Base-by-base conservation (phyloP, 2,888 invertebrate genomes). In the Electrophaes corylata region DNA sequence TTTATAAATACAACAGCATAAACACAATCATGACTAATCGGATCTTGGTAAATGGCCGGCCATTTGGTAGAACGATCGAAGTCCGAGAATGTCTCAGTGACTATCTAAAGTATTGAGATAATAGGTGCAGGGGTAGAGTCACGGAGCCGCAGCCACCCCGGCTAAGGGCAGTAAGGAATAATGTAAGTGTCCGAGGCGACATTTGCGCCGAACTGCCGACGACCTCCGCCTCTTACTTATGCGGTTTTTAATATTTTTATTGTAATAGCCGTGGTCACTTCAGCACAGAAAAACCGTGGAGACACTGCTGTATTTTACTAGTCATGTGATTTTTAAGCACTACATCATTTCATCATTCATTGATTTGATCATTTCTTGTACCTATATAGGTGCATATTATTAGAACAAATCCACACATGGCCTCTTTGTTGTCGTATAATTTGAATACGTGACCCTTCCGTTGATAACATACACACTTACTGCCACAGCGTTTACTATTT, bases 221-320 rank as follows among this genome's bases (percentile, higher is more conserved):
- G 91, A 91, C 91, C 89, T 91, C 84, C 81, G 82, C 81, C 88
- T 87, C 89, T 90, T 91, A 91, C 91, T 91, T 91, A 91, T 91
- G 88, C 90, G 89, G 91, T 91, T 92, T 92, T 91, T 92, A 91
- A 92, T 92, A 92, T 91, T 94, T 94, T 94, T 94, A 94, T 94
- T 94, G 94, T 92, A 93, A 94, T 94, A 76, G 84, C 78, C 74
- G 75, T 75, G 83, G 84, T 78, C 87, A 85, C 76, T 76, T 60
- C 60, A 58, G 83, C 60, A 79, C 77, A 78, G 60, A 59, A 65
- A 73, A 63, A 60, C 50, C 35, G 62, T 84, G 59, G 84, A 84
- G 59, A 29, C n/a, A n/a, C n/a, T n/a, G n/a, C n/a, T n/a, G n/a
- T n/a, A n/a, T n/a, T n/a, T n/a, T n/a, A n/a, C n/a, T n/a, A 14